These are phyloP conservation scores for Coenonympha glycerion DNA, from an alignment of 2,888 invertebrate species.

Conservation along the genomic window DNA sequence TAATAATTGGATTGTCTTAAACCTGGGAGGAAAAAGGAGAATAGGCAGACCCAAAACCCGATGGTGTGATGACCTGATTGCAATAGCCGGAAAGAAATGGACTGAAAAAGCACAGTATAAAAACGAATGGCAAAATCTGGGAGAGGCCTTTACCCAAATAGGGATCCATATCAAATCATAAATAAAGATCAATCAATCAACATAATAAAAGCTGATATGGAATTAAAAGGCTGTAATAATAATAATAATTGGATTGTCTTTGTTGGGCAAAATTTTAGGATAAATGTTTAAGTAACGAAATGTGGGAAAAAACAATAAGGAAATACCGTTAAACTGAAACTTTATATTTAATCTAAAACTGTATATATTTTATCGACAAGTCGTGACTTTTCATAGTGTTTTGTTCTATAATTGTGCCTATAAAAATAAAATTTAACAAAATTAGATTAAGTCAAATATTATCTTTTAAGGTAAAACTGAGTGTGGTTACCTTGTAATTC, in stretches of 20 bases:
- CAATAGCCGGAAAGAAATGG: no score
- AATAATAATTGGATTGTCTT: conserved; percentile 40
- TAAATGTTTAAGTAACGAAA: conserved; percentile 8
- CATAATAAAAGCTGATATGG: no score
- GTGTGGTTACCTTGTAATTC: conserved; percentile 51
- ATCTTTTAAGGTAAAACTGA: not conserved
- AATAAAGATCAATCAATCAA: no score
- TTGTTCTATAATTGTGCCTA: conserved; percentile 24
- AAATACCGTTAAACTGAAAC: conserved; percentile 16
- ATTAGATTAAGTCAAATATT: not conserved
- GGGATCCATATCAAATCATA: no score
- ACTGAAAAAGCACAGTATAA: no score
- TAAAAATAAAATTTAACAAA: conserved; percentile 13
- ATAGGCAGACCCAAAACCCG: no score
- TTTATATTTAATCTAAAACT: conserved; percentile 20
- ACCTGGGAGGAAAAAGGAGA: no score
- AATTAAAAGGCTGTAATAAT: no score
- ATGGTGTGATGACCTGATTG: no score
- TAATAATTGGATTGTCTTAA: conserved; percentile 40
- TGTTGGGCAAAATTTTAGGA: conserved; percentile 36
- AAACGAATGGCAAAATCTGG: no score
- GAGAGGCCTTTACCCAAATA: no score
- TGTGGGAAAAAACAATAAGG: conserved; percentile 6
- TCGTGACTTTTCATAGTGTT: conserved; percentile 10
- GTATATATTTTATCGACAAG: conserved; percentile 9